These are phyloP conservation scores for Hippolais icterina DNA, from an alignment of 2,113 vertebrate species.

Conservation along the genomic window DNA sequence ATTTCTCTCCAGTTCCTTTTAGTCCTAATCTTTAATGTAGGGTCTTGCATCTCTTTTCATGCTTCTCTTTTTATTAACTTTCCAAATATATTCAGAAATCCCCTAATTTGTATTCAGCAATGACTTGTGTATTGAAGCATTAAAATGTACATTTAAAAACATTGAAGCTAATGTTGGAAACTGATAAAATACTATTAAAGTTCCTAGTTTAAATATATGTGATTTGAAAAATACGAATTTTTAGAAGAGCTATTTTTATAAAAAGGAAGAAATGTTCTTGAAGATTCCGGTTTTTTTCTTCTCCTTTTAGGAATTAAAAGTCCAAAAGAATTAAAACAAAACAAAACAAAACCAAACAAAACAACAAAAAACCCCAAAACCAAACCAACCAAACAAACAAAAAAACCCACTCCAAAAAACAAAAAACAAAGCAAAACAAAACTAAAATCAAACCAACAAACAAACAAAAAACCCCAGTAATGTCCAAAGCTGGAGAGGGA, in stretches of 20 bases:
- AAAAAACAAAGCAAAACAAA: no score
- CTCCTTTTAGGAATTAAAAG: not conserved
- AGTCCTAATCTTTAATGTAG: conserved; percentile 21
- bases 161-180: not conserved
- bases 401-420: no score
- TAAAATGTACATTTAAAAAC: conserved; percentile 49
- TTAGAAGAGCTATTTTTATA: not conserved
- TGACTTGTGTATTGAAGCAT: conserved; percentile 15
- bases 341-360: no score
- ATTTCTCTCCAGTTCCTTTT: not conserved
- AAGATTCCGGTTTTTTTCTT: not conserved
- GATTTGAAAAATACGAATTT: not conserved
- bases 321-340: not conserved
- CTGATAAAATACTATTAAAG: conserved; percentile 15
- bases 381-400: no score
- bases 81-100: conserved; percentile 34
- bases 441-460: no score
- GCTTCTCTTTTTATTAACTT: conserved; percentile 27
- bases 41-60: conserved; percentile 22
- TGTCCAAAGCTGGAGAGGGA: not conserved
- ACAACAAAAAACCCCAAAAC: no score
- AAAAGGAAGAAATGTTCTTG: not conserved
- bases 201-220: not conserved
- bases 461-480: no score
- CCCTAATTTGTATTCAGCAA: conserved; percentile 17